Conservation (phyloP, 2,113 vertebrate species). For the Typhlomys cinereus region DNA sequence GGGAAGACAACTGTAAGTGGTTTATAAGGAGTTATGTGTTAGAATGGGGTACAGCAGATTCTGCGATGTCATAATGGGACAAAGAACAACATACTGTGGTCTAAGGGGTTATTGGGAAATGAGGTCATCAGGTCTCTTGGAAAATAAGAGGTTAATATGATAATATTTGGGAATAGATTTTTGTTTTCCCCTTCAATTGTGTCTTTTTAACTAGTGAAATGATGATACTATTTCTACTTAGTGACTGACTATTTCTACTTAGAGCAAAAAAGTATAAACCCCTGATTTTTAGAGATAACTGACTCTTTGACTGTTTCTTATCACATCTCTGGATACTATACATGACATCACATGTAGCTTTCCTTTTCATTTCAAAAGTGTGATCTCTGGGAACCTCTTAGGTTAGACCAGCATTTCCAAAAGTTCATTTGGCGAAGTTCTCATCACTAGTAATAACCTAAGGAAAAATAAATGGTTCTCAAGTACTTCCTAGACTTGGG, state of each 20-base stretch:
- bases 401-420: conserved; percentile 40
- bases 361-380: conserved; percentile 52
- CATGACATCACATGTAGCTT: not conserved
- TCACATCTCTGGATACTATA: not conserved
- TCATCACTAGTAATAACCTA: conserved; percentile 40
- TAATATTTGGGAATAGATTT: not conserved
- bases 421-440: conserved; percentile 44
- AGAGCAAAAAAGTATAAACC: not conserved
- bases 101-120: not conserved
- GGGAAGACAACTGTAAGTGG: not conserved
- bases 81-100: not conserved
- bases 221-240: not conserved
- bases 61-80: not conserved
- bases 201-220: conserved; percentile 40
- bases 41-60: not conserved
- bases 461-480: conserved; percentile 24
- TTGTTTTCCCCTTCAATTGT: not conserved
- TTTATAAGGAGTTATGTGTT: not conserved
- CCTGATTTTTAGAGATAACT: conserved; percentile 5
- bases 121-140: not conserved
- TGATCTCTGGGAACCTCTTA: conserved; percentile 46
- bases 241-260: conserved; percentile 49
- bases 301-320: not conserved
- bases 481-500: not conserved
- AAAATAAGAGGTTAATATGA: not conserved